Evolutionary conservation across 2,113 vertebrate genomes (phyloP), one percentile per base, ranked within the genome.

Genomic region (Illadopsis cleaveri): DNA sequence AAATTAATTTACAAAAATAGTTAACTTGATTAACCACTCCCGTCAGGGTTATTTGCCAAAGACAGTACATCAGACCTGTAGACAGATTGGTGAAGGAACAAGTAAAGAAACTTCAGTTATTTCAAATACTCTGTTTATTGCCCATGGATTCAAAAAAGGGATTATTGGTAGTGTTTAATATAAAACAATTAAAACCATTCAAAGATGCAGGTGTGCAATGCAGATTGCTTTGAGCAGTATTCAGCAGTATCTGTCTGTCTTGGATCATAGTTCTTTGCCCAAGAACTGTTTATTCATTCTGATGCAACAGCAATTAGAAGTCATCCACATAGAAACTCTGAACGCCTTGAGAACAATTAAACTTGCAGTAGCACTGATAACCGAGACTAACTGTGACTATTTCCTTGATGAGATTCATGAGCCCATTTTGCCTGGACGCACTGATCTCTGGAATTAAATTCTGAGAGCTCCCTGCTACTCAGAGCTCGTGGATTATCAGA

Each of bases 291-390:
- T 89, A 71, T 89, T 96, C 51, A 35, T 82, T 96, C 78, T 94
- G 92, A 88, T 85, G 78, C 54, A 96, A 96, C 30, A 93, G 60
- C 62, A 77, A 70, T 96, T 94, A 93, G 40, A 60, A 92, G 65
- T 86, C 86, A 82, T 61, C n/a, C 89, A 76, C 75, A 40, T 0
- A 75, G 86, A 95, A 95, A 90, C 71, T 90, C 75, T 31, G 68
- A 93, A 69, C 15, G 4, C 50, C 56, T 79, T 58, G 87, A 90
- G 78, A 95, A 90, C 66, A 89, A 83, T 93, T 84, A 93, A 84
- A 91, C 66, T 85, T 66, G 50, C 70, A 77, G 84, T 58, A 82
- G 72, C 62, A n/a, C 82, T 93, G 95, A 90, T 93, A 93, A 65
- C 68, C 58, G 79, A 40, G n/a, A 84, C 69, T 71, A 75, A 76